Evolutionary conservation across 2,888 invertebrate genomes (phyloP).

Genomic region (Leptopilina myrica): DNA sequence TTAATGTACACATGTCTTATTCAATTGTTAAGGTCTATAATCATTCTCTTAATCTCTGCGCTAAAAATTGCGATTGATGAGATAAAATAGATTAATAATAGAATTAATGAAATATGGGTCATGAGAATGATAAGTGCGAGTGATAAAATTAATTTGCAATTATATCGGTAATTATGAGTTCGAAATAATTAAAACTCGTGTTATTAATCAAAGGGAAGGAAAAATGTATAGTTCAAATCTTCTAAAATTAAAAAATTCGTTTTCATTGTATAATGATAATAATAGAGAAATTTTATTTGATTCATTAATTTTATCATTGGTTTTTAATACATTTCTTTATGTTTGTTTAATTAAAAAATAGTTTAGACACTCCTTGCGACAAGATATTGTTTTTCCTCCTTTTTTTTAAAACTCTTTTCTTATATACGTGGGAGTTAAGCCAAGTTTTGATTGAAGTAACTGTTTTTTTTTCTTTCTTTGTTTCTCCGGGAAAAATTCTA

Average conservation of each 20-base stretch:
- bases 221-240: neutral
- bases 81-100: constrained; percentile 54
- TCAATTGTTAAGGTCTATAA: neutral
- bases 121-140: neutral
- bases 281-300: neutral
- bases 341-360: neutral
- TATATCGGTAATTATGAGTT: neutral
- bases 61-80: constrained; percentile 23
- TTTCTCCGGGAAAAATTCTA: neutral
- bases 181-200: neutral
- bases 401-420: neutral
- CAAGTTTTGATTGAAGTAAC: constrained; percentile 30
- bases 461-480: neutral
- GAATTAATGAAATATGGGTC: constrained; percentile 53
- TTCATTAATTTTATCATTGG: neutral
- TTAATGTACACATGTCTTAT: neutral
- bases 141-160: constrained; percentile 10
- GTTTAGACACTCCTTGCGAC: neutral
- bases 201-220: neutral
- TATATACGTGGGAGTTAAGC: neutral
- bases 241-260: neutral
- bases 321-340: neutral
- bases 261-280: too few species aligned
- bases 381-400: neutral
- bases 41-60: neutral